Evolutionary conservation across 2,113 vertebrate genomes (phyloP).

Genomic region (Laterallus jamaicensis): DNA sequence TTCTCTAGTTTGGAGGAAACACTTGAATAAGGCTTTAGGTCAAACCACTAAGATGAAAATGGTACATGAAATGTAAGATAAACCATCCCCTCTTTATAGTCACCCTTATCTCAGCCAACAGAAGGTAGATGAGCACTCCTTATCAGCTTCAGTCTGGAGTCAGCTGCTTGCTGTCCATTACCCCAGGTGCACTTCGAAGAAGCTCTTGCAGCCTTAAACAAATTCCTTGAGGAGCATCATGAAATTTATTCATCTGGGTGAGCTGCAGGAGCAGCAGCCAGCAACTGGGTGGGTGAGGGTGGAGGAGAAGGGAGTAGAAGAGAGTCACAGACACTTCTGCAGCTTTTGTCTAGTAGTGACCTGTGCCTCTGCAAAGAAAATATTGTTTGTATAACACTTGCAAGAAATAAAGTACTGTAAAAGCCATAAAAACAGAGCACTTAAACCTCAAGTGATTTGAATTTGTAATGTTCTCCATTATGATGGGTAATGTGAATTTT

Average conservation of each 20-base stretch:
- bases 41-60: neutral
- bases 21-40: neutral
- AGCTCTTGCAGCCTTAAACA: neutral
- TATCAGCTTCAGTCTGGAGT: neutral
- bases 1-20: neutral
- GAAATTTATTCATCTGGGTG: neutral
- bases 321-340: neutral
- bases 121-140: neutral
- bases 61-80: neutral
- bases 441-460: neutral
- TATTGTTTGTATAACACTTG: neutral
- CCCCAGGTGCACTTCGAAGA: neutral
- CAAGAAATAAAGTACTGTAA: neutral
- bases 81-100: neutral
- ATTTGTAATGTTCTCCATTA: neutral
- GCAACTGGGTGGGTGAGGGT: neutral
- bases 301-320: rapidly evolving
- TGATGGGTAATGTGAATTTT: neutral
- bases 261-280: neutral
- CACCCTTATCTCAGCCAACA: neutral
- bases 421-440: neutral
- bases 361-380: neutral
- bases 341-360: neutral
- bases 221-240: neutral
- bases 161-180: neutral